These are phyloP conservation scores for Copidosoma floridanum DNA, from an alignment of 1,140 invertebrate species.

Conservation along the genomic window DNA sequence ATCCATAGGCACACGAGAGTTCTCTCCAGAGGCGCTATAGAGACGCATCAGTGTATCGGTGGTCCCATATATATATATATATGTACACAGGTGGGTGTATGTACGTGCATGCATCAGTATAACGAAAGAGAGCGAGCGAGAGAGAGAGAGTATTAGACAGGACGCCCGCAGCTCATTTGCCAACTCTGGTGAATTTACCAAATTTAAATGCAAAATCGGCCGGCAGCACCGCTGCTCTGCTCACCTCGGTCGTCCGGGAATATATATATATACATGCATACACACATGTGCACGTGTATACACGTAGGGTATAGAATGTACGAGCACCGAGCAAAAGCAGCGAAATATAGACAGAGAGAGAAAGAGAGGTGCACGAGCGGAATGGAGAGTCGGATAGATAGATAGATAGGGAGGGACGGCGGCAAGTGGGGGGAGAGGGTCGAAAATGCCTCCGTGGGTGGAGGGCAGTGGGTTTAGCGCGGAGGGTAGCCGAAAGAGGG, in stretches of 20 bases:
- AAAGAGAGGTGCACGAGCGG: slow-evolving; percentile 26
- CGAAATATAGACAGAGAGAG: slow-evolving; percentile 17
- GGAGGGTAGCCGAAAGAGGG: slow-evolving; percentile 14
- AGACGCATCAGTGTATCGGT: too few relatives aligned
- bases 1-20: too few relatives aligned
- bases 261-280: too few relatives aligned
- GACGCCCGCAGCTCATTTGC: slow-evolving; percentile 53
- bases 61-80: neutral
- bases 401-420: slow-evolving; percentile 21
- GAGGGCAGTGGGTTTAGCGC: too few relatives aligned
- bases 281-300: neutral
- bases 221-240: slow-evolving; percentile 25
- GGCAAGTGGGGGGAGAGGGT: slow-evolving; percentile 12
- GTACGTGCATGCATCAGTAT: too few relatives aligned
- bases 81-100: too few relatives aligned
- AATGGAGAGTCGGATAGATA: slow-evolving; percentile 15
- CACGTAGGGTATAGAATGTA: too few relatives aligned
- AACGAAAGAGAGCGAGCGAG: neutral
- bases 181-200: slow-evolving; percentile 54
- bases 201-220: slow-evolving; percentile 56
- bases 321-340: slow-evolving; percentile 15
- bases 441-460: slow-evolving; percentile 24
- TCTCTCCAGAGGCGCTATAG: too few relatives aligned
- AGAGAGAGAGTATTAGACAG: slow-evolving; percentile 43
- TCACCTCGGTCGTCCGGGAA: slow-evolving; percentile 27